phyloP scores from a whole-genome alignment of 2,113 vertebrate genomes.

The Pseudorasbora parva region DNA sequence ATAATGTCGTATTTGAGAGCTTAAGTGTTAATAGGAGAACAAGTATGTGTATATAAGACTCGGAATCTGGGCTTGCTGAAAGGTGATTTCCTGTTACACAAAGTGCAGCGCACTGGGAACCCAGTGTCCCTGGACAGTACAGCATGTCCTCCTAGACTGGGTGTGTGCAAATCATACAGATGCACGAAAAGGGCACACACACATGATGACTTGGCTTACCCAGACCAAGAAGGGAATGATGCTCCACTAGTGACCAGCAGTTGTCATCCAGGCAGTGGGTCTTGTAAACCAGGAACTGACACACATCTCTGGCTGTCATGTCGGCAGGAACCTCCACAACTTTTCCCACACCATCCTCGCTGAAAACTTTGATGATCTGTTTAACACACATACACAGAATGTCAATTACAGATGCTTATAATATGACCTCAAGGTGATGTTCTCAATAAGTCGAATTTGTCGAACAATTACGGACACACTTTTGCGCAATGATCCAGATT shows the following conservation, averaged over 20 bases:
- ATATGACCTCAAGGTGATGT: neutral
- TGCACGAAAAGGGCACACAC: neutral
- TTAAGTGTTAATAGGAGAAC: slow-evolving; percentile 9
- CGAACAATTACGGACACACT: too few species aligned
- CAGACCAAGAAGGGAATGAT: slow-evolving; percentile 93
- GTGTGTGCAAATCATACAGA: neutral
- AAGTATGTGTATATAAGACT: slow-evolving; percentile 33
- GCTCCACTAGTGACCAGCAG: slow-evolving; percentile 97
- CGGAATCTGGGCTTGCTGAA: slow-evolving; percentile 31
- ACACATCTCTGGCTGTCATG: slow-evolving; percentile 96
- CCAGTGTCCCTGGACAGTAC: slow-evolving; percentile 12
- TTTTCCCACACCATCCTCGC: slow-evolving; percentile 94
- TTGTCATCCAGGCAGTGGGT: slow-evolving; percentile 98
- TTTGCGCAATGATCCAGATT: too few species aligned
- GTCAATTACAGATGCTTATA: slow-evolving; percentile 16
- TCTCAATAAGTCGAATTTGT: neutral
- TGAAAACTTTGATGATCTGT: slow-evolving; percentile 96
- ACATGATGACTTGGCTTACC: slow-evolving; percentile 76
- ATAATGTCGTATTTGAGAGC: neutral
- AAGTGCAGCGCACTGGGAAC: neutral
- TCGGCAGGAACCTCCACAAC: slow-evolving; percentile 94
- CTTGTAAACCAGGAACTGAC: slow-evolving; percentile 96
- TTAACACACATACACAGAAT: slow-evolving; percentile 25
- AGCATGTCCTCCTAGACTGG: slow-evolving; percentile 16
- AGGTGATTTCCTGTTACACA: slow-evolving; percentile 33